A percentile compares a stretch with the other conserved stretches of the same genome.
Evolutionary conservation across 2,113 vertebrate species (phyloP).

Genomic region (Brevimyrus niger): DNA sequence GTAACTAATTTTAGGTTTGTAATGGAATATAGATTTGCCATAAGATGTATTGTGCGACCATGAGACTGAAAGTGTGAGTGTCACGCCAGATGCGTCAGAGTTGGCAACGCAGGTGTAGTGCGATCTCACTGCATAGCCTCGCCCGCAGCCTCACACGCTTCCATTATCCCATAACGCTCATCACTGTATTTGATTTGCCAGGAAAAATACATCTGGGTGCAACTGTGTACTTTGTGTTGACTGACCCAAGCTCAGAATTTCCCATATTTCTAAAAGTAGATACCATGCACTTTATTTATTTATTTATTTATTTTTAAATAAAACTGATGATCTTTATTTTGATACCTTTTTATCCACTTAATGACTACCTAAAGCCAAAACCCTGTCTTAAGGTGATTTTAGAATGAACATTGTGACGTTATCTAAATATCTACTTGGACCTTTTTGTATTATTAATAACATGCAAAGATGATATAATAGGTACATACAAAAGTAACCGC

Average conservation of each 20-base stretch:
- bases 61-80: background rate
- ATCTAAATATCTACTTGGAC: constrained; percentile 43
- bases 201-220: constrained; percentile 32
- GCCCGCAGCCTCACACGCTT: background rate
- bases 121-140: background rate
- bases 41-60: background rate
- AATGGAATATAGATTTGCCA: background rate
- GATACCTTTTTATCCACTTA: background rate
- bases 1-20: background rate
- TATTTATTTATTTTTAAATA: too few species aligned
- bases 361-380: background rate
- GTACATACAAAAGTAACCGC: constrained; percentile 36
- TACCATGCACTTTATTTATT: background rate
- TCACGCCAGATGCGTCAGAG: background rate
- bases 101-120: background rate
- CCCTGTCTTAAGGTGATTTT: background rate
- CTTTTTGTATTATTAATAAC: constrained; percentile 40
- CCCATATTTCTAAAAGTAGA: constrained; percentile 23
- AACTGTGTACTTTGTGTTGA: constrained; percentile 24
- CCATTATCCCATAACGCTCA: background rate
- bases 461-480: constrained; percentile 35
- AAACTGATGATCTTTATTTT: background rate
- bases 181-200: constrained; percentile 15
- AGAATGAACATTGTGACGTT: background rate
- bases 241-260: constrained; percentile 29